Base-by-base conservation (phyloP, 2,888 invertebrate genomes). In the Orgyia antiqua region DNA sequence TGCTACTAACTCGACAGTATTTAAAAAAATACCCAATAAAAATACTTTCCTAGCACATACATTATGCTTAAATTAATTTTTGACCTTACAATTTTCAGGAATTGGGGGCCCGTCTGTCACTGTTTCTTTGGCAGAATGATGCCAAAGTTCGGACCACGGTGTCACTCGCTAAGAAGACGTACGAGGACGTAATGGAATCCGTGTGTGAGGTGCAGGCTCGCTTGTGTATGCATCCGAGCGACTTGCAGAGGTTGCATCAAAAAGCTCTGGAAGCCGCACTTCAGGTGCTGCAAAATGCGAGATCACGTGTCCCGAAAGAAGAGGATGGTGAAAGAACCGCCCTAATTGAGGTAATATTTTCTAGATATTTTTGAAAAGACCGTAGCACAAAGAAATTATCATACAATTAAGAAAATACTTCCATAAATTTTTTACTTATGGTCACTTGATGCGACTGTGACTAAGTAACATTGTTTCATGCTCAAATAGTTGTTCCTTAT, bases 1-100 rank as follows among this genome's bases (percentile, higher is more conserved):
- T n/a, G n/a, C n/a, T n/a, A n/a, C n/a, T n/a, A n/a, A n/a, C n/a
- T n/a, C n/a, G n/a, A n/a, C n/a, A n/a, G n/a, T n/a, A n/a, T n/a
- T n/a, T n/a, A n/a, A n/a, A n/a, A n/a, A n/a, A n/a, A n/a, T n/a
- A n/a, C n/a, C n/a, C n/a, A n/a, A n/a, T n/a, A n/a, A n/a, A n/a
- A n/a, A n/a, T n/a, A n/a, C n/a, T n/a, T n/a, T n/a, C n/a, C n/a
- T n/a, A n/a, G n/a, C n/a, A n/a, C n/a, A n/a, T n/a, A n/a, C n/a
- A n/a, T n/a, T n/a, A n/a, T n/a, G n/a, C n/a, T n/a, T n/a, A n/a
- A n/a, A n/a, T n/a, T n/a, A n/a, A n/a, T n/a, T n/a, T n/a, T n/a
- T n/a, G n/a, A n/a, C n/a, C n/a, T n/a, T n/a, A n/a, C n/a, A 12
- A 12, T 24, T 33, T 33, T 2, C 37, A 66, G 66, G 61, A 60